Conservation (phyloP, 2,113 vertebrate genomes). For the Meles meles region DNA sequence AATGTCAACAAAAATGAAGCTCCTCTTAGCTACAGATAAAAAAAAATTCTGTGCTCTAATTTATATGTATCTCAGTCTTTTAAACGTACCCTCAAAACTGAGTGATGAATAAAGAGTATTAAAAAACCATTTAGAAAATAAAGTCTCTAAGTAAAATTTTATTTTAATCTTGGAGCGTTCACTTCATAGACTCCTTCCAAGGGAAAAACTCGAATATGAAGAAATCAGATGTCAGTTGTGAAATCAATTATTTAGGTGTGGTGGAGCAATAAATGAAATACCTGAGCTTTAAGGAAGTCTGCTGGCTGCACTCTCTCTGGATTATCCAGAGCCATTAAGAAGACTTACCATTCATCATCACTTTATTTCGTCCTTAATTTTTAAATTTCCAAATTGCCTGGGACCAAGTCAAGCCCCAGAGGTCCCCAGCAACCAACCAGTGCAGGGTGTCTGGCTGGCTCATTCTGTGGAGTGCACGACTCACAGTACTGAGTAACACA, state of each 20-base stretch:
- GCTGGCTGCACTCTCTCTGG: not conserved
- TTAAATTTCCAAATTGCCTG: not conserved
- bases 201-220: not conserved
- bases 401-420: not conserved
- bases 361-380: not conserved
- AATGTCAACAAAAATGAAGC: not conserved
- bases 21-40: not conserved
- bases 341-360: not conserved
- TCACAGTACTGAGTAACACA: too few species aligned
- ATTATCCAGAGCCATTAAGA: not conserved
- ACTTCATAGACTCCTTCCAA: not conserved
- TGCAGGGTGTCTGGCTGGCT: not conserved
- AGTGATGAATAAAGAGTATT: not conserved
- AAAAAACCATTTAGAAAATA: constrained; percentile 2
- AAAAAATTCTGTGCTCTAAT: not conserved
- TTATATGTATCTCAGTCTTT: not conserved
- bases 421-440: not conserved
- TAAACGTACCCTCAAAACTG: not conserved
- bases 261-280: not conserved
- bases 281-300: not conserved
- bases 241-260: not conserved
- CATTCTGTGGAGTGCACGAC: not conserved
- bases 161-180: not conserved
- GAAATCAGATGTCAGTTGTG: not conserved
- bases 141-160: constrained; percentile 19